Conservation (phyloP, 2,888 invertebrate genomes). For the Ernsta delagoae region DNA sequence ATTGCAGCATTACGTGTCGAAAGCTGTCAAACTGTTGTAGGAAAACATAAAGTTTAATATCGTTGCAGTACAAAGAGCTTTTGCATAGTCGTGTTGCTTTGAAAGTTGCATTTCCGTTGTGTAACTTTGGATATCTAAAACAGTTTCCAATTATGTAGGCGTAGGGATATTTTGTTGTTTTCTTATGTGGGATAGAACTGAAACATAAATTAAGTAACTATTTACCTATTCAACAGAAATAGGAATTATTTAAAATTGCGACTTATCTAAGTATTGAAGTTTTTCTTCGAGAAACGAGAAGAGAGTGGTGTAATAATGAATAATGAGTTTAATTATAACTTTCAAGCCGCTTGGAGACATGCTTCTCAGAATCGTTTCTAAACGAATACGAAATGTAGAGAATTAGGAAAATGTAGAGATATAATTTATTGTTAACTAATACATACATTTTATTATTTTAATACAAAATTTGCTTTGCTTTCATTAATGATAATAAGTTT, state of each 20-base stretch:
- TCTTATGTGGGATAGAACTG: too few relatives aligned
- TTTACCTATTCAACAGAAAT: not conserved
- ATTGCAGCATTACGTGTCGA: constrained; percentile 12
- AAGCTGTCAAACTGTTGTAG: constrained; percentile 14
- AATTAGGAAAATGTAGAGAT: not conserved
- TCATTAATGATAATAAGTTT: too few relatives aligned
- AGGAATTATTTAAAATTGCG: not conserved
- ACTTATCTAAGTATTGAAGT: constrained; percentile 37
- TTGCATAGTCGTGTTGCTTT: constrained; percentile 3
- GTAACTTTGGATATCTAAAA: not conserved
- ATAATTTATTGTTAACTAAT: not conserved
- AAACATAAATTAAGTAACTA: not conserved
- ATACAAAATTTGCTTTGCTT: too few relatives aligned
- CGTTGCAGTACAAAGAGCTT: constrained; percentile 16
- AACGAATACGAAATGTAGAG: not conserved
- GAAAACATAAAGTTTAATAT: constrained; percentile 24
- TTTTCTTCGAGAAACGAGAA: constrained; percentile 62
- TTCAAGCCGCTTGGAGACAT: constrained; percentile 49
- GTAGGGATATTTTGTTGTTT: too few relatives aligned
- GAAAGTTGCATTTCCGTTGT: constrained; percentile 14
- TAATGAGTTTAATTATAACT: constrained; percentile 81
- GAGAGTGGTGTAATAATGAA: constrained; percentile 79
- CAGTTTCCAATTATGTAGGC: not conserved
- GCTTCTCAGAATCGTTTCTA: too few relatives aligned
- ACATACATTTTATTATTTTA: not conserved